Evolutionary conservation across 2,888 invertebrate species (phyloP).

Genomic region (Mesopsocus fuscifrons): DNA sequence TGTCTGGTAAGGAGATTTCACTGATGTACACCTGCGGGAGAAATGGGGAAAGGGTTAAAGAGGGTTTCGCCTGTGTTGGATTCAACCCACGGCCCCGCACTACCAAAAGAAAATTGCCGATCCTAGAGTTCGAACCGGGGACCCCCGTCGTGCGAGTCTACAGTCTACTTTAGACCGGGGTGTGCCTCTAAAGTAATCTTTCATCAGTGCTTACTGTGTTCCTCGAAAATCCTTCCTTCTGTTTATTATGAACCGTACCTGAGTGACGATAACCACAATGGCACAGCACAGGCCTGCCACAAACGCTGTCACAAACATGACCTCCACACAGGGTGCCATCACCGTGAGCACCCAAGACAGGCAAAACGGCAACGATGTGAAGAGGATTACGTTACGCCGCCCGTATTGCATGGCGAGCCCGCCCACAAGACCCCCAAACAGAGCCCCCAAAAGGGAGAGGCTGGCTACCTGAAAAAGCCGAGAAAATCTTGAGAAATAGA

Average conservation of each 20-base stretch:
- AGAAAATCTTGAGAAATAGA: too few relatives aligned
- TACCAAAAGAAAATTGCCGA: too few relatives aligned
- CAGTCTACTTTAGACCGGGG: too few relatives aligned
- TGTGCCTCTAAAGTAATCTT: too few relatives aligned
- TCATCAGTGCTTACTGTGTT: too few relatives aligned
- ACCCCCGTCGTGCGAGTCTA: too few relatives aligned
- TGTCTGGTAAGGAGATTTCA: slow-evolving; percentile 73
- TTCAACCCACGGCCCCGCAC: too few relatives aligned
- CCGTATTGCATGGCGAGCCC: slow-evolving; percentile 62
- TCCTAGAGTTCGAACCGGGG: too few relatives aligned
- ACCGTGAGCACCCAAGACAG: slow-evolving; percentile 67
- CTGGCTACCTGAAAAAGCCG: too few relatives aligned
- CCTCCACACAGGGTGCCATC: slow-evolving; percentile 52
- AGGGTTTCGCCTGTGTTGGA: too few relatives aligned
- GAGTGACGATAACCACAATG: slow-evolving; percentile 55
- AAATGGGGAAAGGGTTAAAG: too few relatives aligned
- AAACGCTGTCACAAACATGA: slow-evolving; percentile 70
- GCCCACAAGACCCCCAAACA: slow-evolving; percentile 59
- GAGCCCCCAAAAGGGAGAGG: slow-evolving; percentile 56
- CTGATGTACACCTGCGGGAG: slow-evolving; percentile 61
- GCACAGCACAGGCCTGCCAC: slow-evolving; percentile 67
- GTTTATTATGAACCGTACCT: slow-evolving; percentile 28
- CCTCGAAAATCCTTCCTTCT: slow-evolving; percentile 4
- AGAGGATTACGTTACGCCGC: slow-evolving; percentile 44
- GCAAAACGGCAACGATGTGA: slow-evolving; percentile 55